These are phyloP conservation scores for Steinernema scapterisci DNA, from an alignment of 2,888 invertebrate genomes.

Conservation along the genomic window DNA sequence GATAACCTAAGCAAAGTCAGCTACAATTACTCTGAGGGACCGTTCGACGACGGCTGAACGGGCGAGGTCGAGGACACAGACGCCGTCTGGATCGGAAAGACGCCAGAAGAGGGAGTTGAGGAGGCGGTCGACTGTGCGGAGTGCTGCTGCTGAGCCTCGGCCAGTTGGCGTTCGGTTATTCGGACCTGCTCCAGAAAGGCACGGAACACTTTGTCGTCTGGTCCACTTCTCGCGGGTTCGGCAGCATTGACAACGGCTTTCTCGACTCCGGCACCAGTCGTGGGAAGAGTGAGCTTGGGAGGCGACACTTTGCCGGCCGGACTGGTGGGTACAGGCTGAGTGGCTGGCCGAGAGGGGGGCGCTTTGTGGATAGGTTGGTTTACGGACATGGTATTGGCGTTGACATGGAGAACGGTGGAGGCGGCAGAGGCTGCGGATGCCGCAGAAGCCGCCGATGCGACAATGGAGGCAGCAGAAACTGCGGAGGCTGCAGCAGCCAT, in stretches of 20 bases:
- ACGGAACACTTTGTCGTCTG: constrained; percentile 19
- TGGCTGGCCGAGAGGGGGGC: background rate
- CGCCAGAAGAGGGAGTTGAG: background rate
- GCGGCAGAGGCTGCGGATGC: constrained; percentile 8
- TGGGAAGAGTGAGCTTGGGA: constrained; percentile 16
- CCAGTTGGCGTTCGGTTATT: background rate
- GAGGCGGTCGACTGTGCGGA: background rate
- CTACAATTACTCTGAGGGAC: background rate
- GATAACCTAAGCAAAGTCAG: background rate
- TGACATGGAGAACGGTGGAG: constrained; percentile 20
- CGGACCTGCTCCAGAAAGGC: constrained; percentile 18
- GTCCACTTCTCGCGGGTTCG: constrained; percentile 3
- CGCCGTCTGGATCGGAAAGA: background rate
- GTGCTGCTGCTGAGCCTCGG: background rate
- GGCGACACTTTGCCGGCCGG: background rate
- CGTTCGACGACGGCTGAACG: background rate
- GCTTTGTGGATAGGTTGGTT: background rate
- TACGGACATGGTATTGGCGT: constrained; percentile 22
- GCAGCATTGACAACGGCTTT: background rate
- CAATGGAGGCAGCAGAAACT: background rate
- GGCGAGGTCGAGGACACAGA: background rate
- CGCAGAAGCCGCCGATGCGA: background rate
- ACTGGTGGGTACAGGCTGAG: background rate
- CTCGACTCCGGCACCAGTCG: background rate
- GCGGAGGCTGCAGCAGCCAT: constrained; percentile 8